phyloP scores from a whole-genome alignment of 2,797 vertebrate species.

The Anas flavirostris region DNA sequence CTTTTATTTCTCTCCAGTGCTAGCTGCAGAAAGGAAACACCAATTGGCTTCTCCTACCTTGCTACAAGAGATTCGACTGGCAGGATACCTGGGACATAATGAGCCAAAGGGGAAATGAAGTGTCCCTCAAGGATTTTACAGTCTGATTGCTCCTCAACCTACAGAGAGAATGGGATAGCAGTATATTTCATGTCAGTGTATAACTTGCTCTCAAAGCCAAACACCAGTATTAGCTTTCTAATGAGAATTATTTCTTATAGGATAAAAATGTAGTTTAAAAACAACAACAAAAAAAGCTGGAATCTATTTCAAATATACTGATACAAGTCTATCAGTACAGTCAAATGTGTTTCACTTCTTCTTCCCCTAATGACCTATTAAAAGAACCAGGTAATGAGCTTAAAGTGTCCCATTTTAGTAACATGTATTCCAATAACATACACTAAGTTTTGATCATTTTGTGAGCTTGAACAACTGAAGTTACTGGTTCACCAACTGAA shows the following conservation, averaged over 20 bases:
- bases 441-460: neutral
- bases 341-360: neutral
- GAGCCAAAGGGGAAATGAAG: conserved; percentile 93
- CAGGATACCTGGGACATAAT: conserved; percentile 91
- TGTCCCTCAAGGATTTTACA: conserved; percentile 93
- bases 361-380: neutral
- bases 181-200: neutral
- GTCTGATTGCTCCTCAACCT: conserved; percentile 92
- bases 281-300: neutral
- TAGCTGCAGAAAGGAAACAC: neutral
- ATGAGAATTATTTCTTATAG: neutral
- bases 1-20: neutral
- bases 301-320: neutral
- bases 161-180: neutral
- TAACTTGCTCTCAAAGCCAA: neutral
- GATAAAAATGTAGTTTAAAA: neutral
- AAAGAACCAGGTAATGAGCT: neutral
- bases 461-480: too few species aligned
- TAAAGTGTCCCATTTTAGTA: neutral
- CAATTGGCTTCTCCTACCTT: conserved; percentile 79
- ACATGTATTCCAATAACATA: accelerated
- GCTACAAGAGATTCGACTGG: conserved; percentile 91
- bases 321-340: accelerated
- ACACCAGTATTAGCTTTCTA: neutral
- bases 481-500: neutral